Conservation (phyloP, 2,797 vertebrate species). For the Anolis apletophallus region DNA sequence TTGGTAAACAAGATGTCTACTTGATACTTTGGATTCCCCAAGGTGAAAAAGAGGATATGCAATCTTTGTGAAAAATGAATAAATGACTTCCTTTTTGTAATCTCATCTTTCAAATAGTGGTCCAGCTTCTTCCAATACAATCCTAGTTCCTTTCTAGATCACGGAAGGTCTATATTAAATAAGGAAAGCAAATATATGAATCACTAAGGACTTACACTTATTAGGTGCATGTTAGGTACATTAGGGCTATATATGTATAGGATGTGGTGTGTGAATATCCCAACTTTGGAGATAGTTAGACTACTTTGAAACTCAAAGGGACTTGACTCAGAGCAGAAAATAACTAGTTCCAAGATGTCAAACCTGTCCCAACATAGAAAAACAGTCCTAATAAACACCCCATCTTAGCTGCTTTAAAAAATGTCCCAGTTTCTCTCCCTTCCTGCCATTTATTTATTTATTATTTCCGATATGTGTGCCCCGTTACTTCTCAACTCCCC, state of each 20-base stretch:
- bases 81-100: background rate
- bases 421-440: too few relatives aligned
- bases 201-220: background rate
- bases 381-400: too few relatives aligned
- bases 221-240: background rate
- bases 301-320: background rate
- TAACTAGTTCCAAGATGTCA: background rate
- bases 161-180: background rate
- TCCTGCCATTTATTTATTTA: too few relatives aligned
- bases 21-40: slow-evolving; percentile 41
- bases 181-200: background rate
- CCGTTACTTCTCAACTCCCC: too few relatives aligned
- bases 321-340: background rate
- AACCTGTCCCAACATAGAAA: background rate
- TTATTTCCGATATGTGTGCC: too few relatives aligned
- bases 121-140: background rate
- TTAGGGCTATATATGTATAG: background rate
- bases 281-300: background rate
- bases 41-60: background rate
- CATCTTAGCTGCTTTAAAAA: too few relatives aligned
- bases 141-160: background rate
- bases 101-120: background rate
- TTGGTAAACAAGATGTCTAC: slow-evolving; percentile 65
- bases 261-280: background rate
- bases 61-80: background rate